Base-by-base conservation (phyloP, 2,797 vertebrate species). In the Parauchenoglanis punctatus region DNA sequence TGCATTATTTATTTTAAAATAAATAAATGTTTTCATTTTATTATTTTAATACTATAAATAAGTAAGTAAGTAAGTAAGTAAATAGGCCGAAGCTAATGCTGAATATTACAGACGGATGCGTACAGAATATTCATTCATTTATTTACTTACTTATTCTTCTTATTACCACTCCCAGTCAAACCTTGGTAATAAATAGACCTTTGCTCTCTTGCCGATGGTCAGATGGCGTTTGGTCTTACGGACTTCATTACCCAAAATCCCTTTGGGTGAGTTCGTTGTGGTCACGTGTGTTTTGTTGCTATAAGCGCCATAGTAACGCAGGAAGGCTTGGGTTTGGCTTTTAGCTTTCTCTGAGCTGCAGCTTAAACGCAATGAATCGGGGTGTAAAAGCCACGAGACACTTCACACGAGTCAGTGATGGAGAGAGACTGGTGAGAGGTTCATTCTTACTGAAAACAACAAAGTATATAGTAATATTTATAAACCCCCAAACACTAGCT, bases 171-270 rank as follows among this genome's bases (percentile, higher is more conserved):
- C 35, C 35, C 2, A 56, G 54, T 56, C 54, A 0, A 17, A 56
- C 35, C 35, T 35, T 35, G 35, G 35, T 35, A 56, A 3, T 56
- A 4, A 56, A 15, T 67, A 35, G 35, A 35, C 35, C 35, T 35
- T 35, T 35, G 35, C 35, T n/a, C 31, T 31, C 25, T 31, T 0
- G 13, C 67, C 6, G 15, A 1, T 46, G 44, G 23, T 6, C 73
- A n/a, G 20, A 12, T 52, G 73, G 46, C 12, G 23, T 58, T 28
- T 17, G 75, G 12, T 18, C n/a, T 56, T n/a, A 7, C 40, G 8
- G 63, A 86, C 88, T 88, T 17, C 87, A 85, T 89, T 88, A 83
- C 86, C 90, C 90, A 83, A 12, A 83, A 88, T 2, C 20, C 72
- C 49, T 59, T 25, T 44, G 20, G 44, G 35, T 20, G 12, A 56